These are phyloP conservation scores for Scaptomyza polygonia DNA, from an alignment of 2,888 invertebrate species.

Conservation along the genomic window DNA sequence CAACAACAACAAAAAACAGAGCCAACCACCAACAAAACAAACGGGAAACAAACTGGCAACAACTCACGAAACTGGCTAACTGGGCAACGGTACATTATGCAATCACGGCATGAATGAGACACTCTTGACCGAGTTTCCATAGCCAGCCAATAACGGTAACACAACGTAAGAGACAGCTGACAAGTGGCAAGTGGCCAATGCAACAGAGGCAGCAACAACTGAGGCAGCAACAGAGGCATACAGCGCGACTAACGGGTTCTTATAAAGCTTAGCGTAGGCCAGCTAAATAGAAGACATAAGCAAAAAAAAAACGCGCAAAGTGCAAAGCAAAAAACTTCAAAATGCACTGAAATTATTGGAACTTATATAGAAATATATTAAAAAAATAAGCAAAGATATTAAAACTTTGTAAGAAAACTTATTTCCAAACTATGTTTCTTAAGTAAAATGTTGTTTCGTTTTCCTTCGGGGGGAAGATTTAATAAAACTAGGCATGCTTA, in stretches of 20 bases:
- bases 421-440: no score
- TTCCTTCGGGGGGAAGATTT: no score
- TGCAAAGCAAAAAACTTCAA: conserved; percentile 12
- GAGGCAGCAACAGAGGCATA: conserved; percentile 12
- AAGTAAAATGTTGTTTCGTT: no score
- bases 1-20: conserved; percentile 29
- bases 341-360: conserved; percentile 16
- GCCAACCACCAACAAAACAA: conserved; percentile 23
- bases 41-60: conserved; percentile 12
- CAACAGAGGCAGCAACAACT: conserved; percentile 2
- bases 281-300: conserved; percentile 31
- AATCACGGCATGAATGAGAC: conserved; percentile 83
- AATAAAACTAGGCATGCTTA: no score
- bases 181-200: conserved; percentile 59
- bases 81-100: conserved; percentile 81
- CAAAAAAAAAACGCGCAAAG: conserved; percentile 25
- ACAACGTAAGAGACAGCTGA: conserved; percentile 77
- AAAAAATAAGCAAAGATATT: background rate
- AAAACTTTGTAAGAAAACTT: no score
- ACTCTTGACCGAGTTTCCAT: conserved; percentile 83
- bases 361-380: background rate
- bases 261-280: conserved; percentile 18
- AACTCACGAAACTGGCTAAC: conserved; percentile 35
- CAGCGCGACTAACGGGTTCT: conserved; percentile 68
- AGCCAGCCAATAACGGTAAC: conserved; percentile 79